phyloP scores from a whole-genome alignment of 1,140 invertebrate species.

The Brachionus plicatilis region DNA sequence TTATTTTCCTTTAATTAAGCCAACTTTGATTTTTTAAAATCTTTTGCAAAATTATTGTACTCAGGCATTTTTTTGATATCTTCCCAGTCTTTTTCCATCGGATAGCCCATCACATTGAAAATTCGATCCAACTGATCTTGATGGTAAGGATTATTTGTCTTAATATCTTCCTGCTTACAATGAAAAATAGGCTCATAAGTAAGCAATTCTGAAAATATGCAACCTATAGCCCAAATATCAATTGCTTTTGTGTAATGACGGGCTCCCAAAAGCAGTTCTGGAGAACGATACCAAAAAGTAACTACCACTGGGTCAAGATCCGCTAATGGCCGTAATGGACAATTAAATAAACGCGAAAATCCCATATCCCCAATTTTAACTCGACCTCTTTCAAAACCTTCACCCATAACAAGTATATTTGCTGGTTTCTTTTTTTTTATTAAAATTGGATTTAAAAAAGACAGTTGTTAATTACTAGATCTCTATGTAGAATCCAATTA shows the following conservation, averaged over 20 bases:
- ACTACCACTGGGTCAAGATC: constrained; percentile 95
- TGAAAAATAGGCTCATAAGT: constrained; percentile 96
- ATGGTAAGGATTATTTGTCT: constrained; percentile 99
- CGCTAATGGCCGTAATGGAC: constrained; percentile 85
- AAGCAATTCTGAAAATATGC: constrained; percentile 74
- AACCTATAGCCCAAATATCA: constrained; percentile 99
- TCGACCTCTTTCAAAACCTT: constrained; percentile 87
- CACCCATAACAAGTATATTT: constrained; percentile 99
- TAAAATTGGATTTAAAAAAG: background rate
- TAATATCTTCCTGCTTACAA: constrained; percentile 98
- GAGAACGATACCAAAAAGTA: constrained; percentile 98
- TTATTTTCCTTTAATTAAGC: constrained; percentile 44
- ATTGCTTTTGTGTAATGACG: constrained; percentile 97
- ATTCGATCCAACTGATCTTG: constrained; percentile 98
- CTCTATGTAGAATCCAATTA: constrained; percentile 98
- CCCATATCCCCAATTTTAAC: constrained; percentile 99
- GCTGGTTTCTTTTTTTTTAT: constrained; percentile 78
- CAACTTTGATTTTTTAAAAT: constrained; percentile 92
- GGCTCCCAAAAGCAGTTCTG: constrained; percentile 89
- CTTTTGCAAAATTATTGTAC: constrained; percentile 87
- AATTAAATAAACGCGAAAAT: constrained; percentile 97
- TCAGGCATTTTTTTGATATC: constrained; percentile 99
- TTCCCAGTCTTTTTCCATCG: constrained; percentile 74
- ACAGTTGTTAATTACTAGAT: constrained; percentile 68
- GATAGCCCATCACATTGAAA: constrained; percentile 99